Base-by-base conservation (phyloP, 2,888 invertebrate genomes). In the Diaprepes abbreviatus region DNA sequence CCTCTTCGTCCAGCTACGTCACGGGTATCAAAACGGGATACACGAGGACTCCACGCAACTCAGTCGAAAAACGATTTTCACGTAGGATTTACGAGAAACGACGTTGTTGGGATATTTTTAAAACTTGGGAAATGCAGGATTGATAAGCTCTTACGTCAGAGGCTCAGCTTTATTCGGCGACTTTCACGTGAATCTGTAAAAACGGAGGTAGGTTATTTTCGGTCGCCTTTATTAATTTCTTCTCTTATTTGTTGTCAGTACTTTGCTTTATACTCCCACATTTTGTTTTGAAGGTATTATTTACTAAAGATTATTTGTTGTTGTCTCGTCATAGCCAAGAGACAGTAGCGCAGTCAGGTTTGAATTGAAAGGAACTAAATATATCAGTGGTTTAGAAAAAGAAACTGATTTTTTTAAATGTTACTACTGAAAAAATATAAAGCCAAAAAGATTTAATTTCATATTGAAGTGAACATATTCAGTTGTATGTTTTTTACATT, bases 41-140 rank as follows among this genome's bases (percentile, higher is more conserved):
- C 63, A 63, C 40, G 63, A 54, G 40, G 54, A 16, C 31, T 28
- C 36, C 36, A 50, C 48, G 48, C 48, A 62, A 31, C 31, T 14
- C 54, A 19, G 6, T 33, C 33, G 21, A 31, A 48, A 60, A 48
- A 36, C 50, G 35, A 35, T 62, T 62, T 62, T 62, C 28, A 62
- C 62, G 62, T 62, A 62, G 62, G 62, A 50, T 28, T 21, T 50
- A 50, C 28, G 7, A 50, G 48, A 12, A 28, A 14, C 28, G 48
- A 62, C 50, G 35, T 35, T 48, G 21, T 14, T 35, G 24, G 38
- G 62, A 40, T 64, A 64, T 64, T 52, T 64, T 64, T 19, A 52
- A 64, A 64, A 19, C 54, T 24, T 40, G 33, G 48, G 14, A 50
- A 50, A 40, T 33, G 40, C 24, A 31, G 36, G 24, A 63, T 54